phyloP scores from a whole-genome alignment of 1,140 invertebrate species.

The Conus betulinus region DNA sequence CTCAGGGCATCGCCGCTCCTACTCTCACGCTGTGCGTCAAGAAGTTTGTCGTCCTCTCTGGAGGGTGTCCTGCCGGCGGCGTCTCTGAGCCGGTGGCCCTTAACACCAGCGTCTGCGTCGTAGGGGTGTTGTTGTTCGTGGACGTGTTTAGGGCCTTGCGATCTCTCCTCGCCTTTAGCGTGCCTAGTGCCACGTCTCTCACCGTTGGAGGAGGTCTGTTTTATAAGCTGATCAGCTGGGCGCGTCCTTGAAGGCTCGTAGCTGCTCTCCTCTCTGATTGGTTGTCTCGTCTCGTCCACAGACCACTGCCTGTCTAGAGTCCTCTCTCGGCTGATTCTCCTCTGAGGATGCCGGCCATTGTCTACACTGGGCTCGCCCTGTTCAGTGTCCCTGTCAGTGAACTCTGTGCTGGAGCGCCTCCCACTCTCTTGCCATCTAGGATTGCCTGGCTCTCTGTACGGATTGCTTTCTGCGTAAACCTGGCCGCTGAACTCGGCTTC shows the following conservation, averaged over 20 bases:
- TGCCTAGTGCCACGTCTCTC: not conserved
- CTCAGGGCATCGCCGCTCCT: not conserved
- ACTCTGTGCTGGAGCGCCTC: not conserved
- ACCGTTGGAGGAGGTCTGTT: not conserved
- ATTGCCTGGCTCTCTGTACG: not conserved
- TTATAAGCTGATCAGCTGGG: not conserved
- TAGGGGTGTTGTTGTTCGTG: not conserved
- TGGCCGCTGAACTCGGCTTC: not conserved
- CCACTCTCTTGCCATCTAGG: not conserved
- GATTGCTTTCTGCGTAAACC: not conserved
- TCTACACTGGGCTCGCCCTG: not conserved
- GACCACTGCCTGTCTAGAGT: slow-evolving; percentile 12
- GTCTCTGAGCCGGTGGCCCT: not conserved
- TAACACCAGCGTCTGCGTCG: not conserved
- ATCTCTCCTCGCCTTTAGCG: not conserved
- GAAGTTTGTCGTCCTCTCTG: not conserved
- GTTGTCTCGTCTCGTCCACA: not conserved
- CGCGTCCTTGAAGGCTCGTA: not conserved
- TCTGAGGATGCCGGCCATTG: not conserved
- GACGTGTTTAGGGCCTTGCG: not conserved
- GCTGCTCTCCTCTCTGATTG: not conserved
- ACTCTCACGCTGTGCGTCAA: not conserved
- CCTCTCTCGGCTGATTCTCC: not conserved
- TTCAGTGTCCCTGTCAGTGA: not conserved
- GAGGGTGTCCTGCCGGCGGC: not conserved